Conservation (phyloP, 2,113 vertebrate species). For the Takifugu bimaculatus region DNA sequence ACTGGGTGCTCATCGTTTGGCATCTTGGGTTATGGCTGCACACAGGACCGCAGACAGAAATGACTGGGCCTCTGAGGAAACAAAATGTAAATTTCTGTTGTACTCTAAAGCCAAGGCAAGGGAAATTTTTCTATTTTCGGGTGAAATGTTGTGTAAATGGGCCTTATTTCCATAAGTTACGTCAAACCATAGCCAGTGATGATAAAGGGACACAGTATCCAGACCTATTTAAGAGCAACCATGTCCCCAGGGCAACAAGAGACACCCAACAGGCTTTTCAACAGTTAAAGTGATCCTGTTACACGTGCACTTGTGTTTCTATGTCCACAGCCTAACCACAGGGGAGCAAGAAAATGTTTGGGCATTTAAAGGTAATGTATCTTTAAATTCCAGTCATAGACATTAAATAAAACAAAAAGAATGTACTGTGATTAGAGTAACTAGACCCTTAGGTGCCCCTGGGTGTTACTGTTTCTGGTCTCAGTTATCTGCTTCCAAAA, state of each 20-base stretch:
- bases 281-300: slow-evolving; percentile 37
- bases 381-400: neutral
- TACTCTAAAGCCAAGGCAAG: too few species aligned
- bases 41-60: neutral
- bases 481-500: slow-evolving; percentile 62
- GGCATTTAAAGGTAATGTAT: neutral
- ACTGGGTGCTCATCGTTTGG: slow-evolving; percentile 78
- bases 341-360: too few species aligned
- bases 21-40: slow-evolving; percentile 74
- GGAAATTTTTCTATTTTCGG: too few species aligned
- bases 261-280: slow-evolving; percentile 32
- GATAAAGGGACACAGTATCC: slow-evolving; percentile 3
- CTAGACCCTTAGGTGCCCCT: slow-evolving; percentile 23
- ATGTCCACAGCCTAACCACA: neutral
- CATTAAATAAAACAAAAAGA: neutral
- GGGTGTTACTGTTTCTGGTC: slow-evolving; percentile 34
- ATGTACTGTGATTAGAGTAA: neutral
- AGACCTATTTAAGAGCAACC: slow-evolving; percentile 1
- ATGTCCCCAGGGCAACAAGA: slow-evolving; percentile 43
- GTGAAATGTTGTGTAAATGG: neutral
- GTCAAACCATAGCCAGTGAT: slow-evolving; percentile 18
- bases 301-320: slow-evolving; percentile 13
- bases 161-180: neutral
- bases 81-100: neutral
- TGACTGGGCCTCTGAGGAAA: neutral